A percentile compares a stretch with the other conserved stretches of the same genome.
Evolutionary conservation across 2,888 invertebrate genomes (phyloP).

Genomic region (Fabriciana adippe): DNA sequence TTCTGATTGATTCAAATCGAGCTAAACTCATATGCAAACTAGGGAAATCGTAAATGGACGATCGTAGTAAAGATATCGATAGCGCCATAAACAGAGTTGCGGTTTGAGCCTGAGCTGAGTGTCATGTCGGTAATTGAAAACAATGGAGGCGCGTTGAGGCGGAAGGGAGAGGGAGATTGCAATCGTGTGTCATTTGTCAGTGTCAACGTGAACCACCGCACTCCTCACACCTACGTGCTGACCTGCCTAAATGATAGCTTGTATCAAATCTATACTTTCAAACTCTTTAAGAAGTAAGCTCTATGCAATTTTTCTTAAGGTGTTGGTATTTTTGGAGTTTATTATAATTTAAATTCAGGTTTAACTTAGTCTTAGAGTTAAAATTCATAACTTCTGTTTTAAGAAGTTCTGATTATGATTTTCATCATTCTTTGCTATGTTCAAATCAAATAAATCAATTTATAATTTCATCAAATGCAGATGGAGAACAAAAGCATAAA

Average conservation of each 20-base stretch:
- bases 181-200: constrained; percentile 90
- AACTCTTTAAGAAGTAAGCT: background rate
- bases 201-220: constrained; percentile 81
- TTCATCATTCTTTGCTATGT: too few relatives aligned
- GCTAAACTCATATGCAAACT: constrained; percentile 61
- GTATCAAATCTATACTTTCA: background rate
- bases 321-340: background rate
- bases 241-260: constrained; percentile 69
- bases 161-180: constrained; percentile 85
- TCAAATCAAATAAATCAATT: too few relatives aligned
- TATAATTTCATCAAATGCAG: background rate
- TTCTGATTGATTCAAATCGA: constrained; percentile 65
- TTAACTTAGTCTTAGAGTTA: too few relatives aligned
- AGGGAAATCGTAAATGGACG: constrained; percentile 67
- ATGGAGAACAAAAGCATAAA: constrained; percentile 10
- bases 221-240: constrained; percentile 68
- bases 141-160: constrained; percentile 75
- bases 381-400: too few relatives aligned
- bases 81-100: constrained; percentile 71
- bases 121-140: constrained; percentile 81
- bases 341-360: too few relatives aligned
- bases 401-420: too few relatives aligned
- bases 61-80: constrained; percentile 70
- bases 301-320: background rate
- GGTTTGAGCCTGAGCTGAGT: constrained; percentile 69